Base-by-base conservation (phyloP, 2,888 invertebrate species). In the Leptopilina drosophilae region DNA sequence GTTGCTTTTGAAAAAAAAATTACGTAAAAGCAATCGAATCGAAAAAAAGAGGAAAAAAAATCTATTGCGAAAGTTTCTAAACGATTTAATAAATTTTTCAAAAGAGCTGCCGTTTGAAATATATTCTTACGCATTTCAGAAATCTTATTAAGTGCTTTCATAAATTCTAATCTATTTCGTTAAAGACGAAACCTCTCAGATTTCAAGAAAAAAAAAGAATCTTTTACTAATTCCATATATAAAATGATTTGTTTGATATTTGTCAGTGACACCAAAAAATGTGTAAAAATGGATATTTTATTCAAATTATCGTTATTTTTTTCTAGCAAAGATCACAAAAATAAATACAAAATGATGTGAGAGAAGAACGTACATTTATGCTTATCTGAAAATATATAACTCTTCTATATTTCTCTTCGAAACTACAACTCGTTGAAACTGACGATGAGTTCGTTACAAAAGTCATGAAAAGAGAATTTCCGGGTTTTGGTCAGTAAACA, bases 381-480 rank as follows among this genome's bases (percentile, higher is more conserved):
- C 62, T 40, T 33, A 40, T 73, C 53, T 26, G 53, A n/a, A 53
- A 73, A 42, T 42, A 42, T 42, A 53, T 33, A 33, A 33, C 8
- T 14, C 33, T 12, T 56, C 69, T 26, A 20, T 20, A 20, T 20
- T 20, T 20, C 20, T 20, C 20, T 20, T 20, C 1, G 1, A 20
- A 20, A 20, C 33, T 5, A 33, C n/a, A 12, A 14, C 33, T 73
- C 53, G 67, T 49, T n/a, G 20, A 42, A 42, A 42, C 3, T 33
- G 33, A 42, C 42, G 42, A 12, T 56, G 69, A 73, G 69, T 53
- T 69, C 5, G 53, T 53, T 73, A 33, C 26, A 20, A 69, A 33
- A 69, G 53, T 53, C 33, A 33, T 73, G 73, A 73, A 73, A 73
- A 73, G 2, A 11, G 73, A 73, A 56, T 73, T 73, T 73, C 73